Evolutionary conservation across 2,113 vertebrate species (phyloP).

Genomic region (Mus spicilegus): DNA sequence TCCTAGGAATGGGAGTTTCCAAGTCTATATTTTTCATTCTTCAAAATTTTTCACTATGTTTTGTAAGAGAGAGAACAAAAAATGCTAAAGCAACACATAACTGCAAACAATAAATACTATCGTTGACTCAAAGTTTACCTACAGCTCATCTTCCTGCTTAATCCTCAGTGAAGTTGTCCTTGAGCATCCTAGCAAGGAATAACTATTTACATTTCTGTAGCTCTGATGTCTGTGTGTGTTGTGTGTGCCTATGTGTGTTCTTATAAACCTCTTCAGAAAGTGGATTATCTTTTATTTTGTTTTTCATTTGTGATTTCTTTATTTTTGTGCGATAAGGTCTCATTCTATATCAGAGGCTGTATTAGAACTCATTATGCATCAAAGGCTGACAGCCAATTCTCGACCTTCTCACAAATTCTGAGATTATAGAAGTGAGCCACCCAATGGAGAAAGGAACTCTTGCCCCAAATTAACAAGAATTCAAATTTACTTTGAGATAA

Average conservation of each 20-base stretch:
- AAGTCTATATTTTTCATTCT: neutral
- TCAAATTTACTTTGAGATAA: neutral
- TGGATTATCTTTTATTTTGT: neutral
- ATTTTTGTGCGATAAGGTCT: neutral
- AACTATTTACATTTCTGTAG: neutral
- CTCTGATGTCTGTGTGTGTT: neutral
- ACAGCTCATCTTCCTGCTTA: neutral
- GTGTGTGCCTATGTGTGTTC: neutral
- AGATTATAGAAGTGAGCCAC: neutral
- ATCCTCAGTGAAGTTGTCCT: neutral
- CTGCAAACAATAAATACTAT: neutral
- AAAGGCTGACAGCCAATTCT: neutral
- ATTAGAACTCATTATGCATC: neutral
- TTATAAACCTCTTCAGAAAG: neutral
- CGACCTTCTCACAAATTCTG: neutral
- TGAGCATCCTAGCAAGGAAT: neutral
- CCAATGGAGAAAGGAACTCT: neutral
- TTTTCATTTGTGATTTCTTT: neutral
- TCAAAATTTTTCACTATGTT: neutral
- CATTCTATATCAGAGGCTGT: neutral
- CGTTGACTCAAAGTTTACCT: neutral
- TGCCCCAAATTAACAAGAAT: slow-evolving; percentile 35
- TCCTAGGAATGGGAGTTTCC: neutral
- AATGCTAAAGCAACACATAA: neutral
- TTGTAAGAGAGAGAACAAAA: neutral